Evolutionary conservation across 1,140 invertebrate species (phyloP), one percentile per base, ranked within the genome.

Genomic region (Conus ventricosus): DNA sequence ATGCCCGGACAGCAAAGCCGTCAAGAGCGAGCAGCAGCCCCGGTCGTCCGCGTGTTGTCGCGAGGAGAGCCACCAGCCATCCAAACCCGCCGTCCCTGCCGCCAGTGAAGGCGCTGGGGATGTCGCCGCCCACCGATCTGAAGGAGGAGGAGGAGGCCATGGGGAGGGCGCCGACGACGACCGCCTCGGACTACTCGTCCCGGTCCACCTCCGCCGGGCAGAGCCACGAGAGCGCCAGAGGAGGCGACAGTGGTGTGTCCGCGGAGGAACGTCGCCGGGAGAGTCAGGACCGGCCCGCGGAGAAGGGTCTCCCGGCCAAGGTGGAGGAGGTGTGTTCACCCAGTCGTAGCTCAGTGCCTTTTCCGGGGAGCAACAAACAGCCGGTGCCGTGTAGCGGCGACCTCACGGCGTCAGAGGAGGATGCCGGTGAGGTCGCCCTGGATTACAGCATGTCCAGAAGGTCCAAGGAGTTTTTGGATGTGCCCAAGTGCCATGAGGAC

Each of bases 361-460:
- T 63, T 27, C 7, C 54, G 4, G 82, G 55, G 54, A 23, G 80
- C 6, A 71, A 23, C 80, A 17, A 2, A 51, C 51, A 5, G 17
- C 51, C 39, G 23, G 51, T 51, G 80, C 51, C 39, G 80, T 71
- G 67, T 71, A 78, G 75, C 39, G 57, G 57, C 20, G 78, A 54
- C n/a, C 27, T 27, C 82, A 20, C 11, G 20, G 82, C 20, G 11
- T 60, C 55, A 0, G 82, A 13, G n/a, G 55, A 60, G 8, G 54
- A 53, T 39, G 60, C 63, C 15, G 78, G 83, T 27, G 60, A 83
- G 51, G 80, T 86, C 11, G 53, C 82, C 39, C 76, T 76, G 82
- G 85, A 87, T 53, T 89, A 75, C 85, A 63, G 85, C 85, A 87
- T 84, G 53, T 75, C 85, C 78, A 82, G 78, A 82, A 60, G 82